Evolutionary conservation across 2,797 vertebrate species (phyloP).

Genomic region (Phoeniculus purpureus): DNA sequence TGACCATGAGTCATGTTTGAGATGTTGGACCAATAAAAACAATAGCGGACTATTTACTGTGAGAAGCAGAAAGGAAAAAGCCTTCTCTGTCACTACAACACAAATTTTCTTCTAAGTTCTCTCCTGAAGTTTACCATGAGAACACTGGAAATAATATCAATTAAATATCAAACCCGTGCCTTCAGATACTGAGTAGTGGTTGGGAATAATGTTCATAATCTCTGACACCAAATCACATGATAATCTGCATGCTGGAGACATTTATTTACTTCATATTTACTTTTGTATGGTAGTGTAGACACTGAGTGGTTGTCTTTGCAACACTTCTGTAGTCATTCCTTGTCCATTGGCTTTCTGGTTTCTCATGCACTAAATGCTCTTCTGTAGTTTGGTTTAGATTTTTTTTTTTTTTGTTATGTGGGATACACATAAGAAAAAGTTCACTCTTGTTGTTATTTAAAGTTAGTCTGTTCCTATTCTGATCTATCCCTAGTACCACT

Average conservation of each 20-base stretch:
- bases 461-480: not conserved
- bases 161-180: not conserved
- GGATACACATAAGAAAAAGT: not conserved
- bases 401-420: not conserved
- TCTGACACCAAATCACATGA: not conserved
- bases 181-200: not conserved
- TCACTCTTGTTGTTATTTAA: not conserved
- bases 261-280: not conserved
- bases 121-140: not conserved
- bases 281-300: not conserved
- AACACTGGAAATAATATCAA: not conserved
- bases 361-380: not conserved
- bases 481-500: not conserved
- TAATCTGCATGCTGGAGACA: not conserved
- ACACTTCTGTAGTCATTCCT: not conserved
- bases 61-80: not conserved
- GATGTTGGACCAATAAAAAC: not conserved
- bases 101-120: not conserved
- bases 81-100: not conserved
- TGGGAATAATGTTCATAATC: not conserved
- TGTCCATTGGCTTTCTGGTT: not conserved
- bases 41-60: not conserved
- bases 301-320: rapidly evolving
- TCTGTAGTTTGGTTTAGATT: not conserved
- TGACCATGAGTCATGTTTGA: not conserved